Conservation (phyloP, 2,888 invertebrate species). For the Morpho helenor region DNA sequence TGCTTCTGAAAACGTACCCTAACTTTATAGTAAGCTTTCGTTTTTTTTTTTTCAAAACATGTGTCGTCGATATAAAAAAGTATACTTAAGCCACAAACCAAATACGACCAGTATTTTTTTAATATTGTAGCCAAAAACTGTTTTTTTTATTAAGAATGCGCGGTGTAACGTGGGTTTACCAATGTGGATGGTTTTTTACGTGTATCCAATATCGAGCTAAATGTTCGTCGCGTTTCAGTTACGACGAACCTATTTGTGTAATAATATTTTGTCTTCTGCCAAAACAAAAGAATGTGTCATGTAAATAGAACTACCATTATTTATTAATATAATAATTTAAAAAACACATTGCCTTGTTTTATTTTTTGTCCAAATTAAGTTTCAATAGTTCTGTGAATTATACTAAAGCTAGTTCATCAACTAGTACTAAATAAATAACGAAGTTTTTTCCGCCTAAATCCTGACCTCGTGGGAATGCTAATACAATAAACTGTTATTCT, state of each 20-base stretch:
- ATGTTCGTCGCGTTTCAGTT: slow-evolving; percentile 45
- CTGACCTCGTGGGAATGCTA: too few species aligned
- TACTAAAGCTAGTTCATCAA: too few species aligned
- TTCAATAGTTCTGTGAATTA: too few species aligned
- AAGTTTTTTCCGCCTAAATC: too few species aligned
- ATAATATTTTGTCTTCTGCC: slow-evolving; percentile 78
- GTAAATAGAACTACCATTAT: slow-evolving; percentile 80
- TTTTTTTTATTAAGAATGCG: slow-evolving; percentile 31
- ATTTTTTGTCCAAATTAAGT: slow-evolving; percentile 32
- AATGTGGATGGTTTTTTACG: slow-evolving; percentile 49
- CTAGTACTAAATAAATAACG: too few species aligned
- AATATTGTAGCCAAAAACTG: slow-evolving; percentile 61
- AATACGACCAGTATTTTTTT: slow-evolving; percentile 72
- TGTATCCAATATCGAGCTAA: slow-evolving; percentile 29
- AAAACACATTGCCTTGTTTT: slow-evolving; percentile 47
- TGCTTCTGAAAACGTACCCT: slow-evolving; percentile 5
- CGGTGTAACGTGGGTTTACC: slow-evolving; percentile 38
- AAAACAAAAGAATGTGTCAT: slow-evolving; percentile 80
- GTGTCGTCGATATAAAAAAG: slow-evolving; percentile 22
- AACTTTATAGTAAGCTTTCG: not conserved
- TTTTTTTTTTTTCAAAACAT: slow-evolving; percentile 21
- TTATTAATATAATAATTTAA: slow-evolving; percentile 80
- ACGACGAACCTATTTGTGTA: slow-evolving; percentile 58
- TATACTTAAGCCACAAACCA: slow-evolving; percentile 41
- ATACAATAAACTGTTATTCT: too few species aligned